Percentiles rank a stretch among this genome's conserved stretches.
Evolutionary conservation across 1,140 invertebrate genomes (phyloP).

Genomic region (Formica exsecta): DNA sequence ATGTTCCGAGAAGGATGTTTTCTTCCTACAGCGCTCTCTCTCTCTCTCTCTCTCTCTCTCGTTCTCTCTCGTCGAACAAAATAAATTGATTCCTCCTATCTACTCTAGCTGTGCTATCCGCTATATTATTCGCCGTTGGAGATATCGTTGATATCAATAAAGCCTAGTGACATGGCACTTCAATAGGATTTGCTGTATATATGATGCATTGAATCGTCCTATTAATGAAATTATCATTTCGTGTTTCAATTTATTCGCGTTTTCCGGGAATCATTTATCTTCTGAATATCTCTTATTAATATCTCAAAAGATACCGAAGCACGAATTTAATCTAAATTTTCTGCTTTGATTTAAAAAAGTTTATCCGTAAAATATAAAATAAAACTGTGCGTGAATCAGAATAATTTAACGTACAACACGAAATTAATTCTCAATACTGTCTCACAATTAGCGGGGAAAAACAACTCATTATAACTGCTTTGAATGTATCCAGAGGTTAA

Average conservation of each 20-base stretch:
- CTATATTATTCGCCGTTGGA: conserved; percentile 28
- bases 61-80: background rate
- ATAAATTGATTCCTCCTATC: conserved; percentile 56
- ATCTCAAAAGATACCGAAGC: background rate
- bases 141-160: background rate
- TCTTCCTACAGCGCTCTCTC: conserved; percentile 3
- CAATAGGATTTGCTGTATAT: conserved; percentile 4
- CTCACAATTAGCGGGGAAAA: background rate
- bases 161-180: background rate
- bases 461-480: conserved; percentile 4
- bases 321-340: background rate
- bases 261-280: background rate
- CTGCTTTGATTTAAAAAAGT: conserved; percentile 1
- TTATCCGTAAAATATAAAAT: conserved; percentile 26
- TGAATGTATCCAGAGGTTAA: conserved; percentile 10
- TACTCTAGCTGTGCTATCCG: background rate
- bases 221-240: conserved; percentile 30
- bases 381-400: conserved; percentile 1
- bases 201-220: conserved; percentile 3
- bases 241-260: background rate
- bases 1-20: conserved; percentile 40
- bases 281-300: background rate
- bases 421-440: conserved; percentile 24
- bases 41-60: background rate
- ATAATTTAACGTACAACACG: background rate